Conservation (phyloP, 2,113 vertebrate species). For the Campylomormyrus numenius region DNA sequence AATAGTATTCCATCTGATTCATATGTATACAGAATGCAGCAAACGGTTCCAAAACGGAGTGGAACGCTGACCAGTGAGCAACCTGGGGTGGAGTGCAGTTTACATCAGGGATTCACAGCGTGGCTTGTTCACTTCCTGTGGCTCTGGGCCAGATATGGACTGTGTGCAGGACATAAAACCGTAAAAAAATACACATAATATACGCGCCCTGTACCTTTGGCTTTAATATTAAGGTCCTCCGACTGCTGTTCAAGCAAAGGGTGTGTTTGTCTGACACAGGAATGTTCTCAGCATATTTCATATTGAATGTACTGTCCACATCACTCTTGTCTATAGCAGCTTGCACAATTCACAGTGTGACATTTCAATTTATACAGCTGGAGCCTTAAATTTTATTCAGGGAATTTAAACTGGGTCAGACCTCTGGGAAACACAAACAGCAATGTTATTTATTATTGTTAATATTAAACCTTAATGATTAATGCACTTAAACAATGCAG, state of each 20-base stretch:
- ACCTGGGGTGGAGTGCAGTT: not conserved
- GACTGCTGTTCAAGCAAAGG: not conserved
- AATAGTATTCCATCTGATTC: not conserved
- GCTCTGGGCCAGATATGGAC: not conserved
- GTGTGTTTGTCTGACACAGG: not conserved
- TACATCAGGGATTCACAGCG: not conserved
- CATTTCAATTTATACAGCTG: not conserved
- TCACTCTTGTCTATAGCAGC: not conserved
- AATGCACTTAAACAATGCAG: not conserved
- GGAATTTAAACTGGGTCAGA: not conserved
- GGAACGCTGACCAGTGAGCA: not conserved
- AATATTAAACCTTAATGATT: not conserved
- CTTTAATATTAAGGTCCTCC: not conserved
- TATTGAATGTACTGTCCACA: not conserved
- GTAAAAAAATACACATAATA: not conserved
- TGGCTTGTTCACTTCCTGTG: not conserved
- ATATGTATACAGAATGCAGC: not conserved
- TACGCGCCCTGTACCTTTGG: not conserved
- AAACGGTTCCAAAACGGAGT: not conserved
- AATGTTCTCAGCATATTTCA: not conserved
- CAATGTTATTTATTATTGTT: not conserved
- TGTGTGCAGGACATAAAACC: not conserved
- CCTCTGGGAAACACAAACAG: not conserved
- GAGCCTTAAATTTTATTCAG: not conserved
- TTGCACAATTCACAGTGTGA: not conserved